phyloP scores from a whole-genome alignment of 2,113 vertebrate species.

The Gadus chalcogrammus region DNA sequence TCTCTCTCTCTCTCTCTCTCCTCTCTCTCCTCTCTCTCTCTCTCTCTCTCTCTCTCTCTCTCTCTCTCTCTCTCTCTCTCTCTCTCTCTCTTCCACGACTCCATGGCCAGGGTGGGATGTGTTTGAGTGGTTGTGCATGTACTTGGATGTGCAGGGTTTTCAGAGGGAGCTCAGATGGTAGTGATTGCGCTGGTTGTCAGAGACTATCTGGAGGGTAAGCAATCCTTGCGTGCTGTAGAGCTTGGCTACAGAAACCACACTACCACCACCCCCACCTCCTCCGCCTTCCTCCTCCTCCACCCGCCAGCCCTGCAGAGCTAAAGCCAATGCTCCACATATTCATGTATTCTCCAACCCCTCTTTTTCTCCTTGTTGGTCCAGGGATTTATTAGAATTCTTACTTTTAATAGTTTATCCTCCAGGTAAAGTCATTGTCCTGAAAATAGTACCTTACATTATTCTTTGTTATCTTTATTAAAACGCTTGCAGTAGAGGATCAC shows the following conservation, averaged over 20 bases:
- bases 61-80: background rate
- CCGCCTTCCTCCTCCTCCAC: slow-evolving; percentile 31
- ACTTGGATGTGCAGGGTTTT: slow-evolving; percentile 49
- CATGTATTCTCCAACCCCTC: background rate
- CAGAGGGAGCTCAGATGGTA: slow-evolving; percentile 65
- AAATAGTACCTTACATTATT: too few species aligned
- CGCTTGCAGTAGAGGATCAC: too few species aligned
- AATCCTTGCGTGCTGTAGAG: slow-evolving; percentile 58
- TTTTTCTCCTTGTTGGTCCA: too few species aligned
- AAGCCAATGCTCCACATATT: slow-evolving; percentile 24
- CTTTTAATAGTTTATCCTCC: too few species aligned
- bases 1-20: slow-evolving; percentile 17
- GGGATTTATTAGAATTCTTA: too few species aligned
- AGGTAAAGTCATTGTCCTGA: too few species aligned
- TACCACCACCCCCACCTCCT: slow-evolving; percentile 43
- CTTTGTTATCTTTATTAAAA: too few species aligned
- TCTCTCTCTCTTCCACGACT: slow-evolving; percentile 29
- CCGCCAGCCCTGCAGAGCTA: slow-evolving; percentile 33
- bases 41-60: too few species aligned
- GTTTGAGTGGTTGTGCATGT: slow-evolving; percentile 53
- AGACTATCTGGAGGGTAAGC: slow-evolving; percentile 63
- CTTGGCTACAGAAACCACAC: slow-evolving; percentile 61
- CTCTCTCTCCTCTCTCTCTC: too few species aligned
- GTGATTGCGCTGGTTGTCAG: slow-evolving; percentile 65
- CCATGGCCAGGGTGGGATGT: slow-evolving; percentile 45